phyloP scores from a whole-genome alignment of 2,888 invertebrate species.

The Dryococelus australis region DNA sequence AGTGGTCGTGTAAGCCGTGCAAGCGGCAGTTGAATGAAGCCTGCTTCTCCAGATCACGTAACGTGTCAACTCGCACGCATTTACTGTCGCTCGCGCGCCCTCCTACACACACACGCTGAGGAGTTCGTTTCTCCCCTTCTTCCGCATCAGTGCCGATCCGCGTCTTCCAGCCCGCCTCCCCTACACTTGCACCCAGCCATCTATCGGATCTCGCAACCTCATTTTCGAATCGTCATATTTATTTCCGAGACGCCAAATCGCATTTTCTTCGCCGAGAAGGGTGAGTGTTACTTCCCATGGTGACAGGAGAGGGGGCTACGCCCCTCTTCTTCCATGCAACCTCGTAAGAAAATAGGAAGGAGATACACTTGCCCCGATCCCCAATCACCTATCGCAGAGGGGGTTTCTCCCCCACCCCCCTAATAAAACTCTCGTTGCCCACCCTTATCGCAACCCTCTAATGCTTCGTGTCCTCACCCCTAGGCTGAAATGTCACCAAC shows the following conservation, averaged over 20 bases:
- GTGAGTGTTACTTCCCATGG: background rate
- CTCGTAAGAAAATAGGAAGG: background rate
- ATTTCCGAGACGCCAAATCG: slow-evolving; percentile 26
- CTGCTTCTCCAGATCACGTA: background rate
- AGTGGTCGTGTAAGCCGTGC: too few species aligned
- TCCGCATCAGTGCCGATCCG: background rate
- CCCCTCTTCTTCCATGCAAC: background rate
- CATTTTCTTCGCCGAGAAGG: background rate
- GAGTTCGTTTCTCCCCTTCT: background rate
- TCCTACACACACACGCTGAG: background rate
- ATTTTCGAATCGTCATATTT: slow-evolving; percentile 26
- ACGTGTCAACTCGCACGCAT: background rate
- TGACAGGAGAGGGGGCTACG: background rate
- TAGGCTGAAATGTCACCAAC: background rate
- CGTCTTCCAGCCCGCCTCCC: background rate
- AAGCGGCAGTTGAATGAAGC: background rate
- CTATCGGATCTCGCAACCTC: slow-evolving; percentile 23
- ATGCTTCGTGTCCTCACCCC: background rate
- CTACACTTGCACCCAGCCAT: background rate
- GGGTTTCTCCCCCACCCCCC: background rate
- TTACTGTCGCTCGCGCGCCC: too few species aligned
- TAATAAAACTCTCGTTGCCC: slow-evolving; percentile 18
- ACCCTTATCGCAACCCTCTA: background rate
- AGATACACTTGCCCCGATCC: background rate
- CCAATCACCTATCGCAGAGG: slow-evolving; percentile 23